Evolutionary conservation across 2,113 vertebrate species (phyloP), one percentile per base, ranked within the genome.

Genomic region (Marcusenius ussheri): DNA sequence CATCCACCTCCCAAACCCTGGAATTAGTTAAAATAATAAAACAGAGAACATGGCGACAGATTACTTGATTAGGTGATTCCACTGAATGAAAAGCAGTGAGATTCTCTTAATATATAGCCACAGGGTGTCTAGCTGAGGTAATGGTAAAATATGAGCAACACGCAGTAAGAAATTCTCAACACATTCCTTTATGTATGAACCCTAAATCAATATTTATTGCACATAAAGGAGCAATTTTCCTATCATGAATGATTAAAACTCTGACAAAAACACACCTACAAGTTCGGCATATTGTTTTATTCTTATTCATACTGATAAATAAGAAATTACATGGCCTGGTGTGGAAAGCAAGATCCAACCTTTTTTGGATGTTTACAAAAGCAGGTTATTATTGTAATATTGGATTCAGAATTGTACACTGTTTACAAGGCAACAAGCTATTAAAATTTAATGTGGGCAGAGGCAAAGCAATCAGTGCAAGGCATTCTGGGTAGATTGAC

Each of bases 171-270:
- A 90, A 91, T 91, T 93, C 77, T 88, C 74, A 31, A 35, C 91
- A 88, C 91, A 90, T 93, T 92, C 92, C 91, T 88, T 93, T 94
- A 94, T 95, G 94, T 92, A 94, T 93, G 93, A 95, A 92, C 58
- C 83, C 90, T 92, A 90, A 95, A 95, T 96, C 94, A 95, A 96
- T 95, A 95, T 96, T 95, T 95, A 95, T 95, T 93, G 93, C 94
- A 93, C 94, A 95, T 95, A 95, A 95, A 95, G 94, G 94, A 94
- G 92, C 94, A 95, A 94, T 95, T 95, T 95, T 94, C 91, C 91
- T 91, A 90, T 93, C 94, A 94, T 94, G 92, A 96, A 95, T 95
- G 94, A 95, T 95, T 95, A 92, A 95, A 94, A 93, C 89, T 87
- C 85, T 53, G 93, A 89, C 88, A 89, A 91, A 91, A 93, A 92